A percentile compares a stretch with the other conserved stretches of the same genome.
Conservation (phyloP, 2,113 vertebrate species). For the Callithrix jacchus region DNA sequence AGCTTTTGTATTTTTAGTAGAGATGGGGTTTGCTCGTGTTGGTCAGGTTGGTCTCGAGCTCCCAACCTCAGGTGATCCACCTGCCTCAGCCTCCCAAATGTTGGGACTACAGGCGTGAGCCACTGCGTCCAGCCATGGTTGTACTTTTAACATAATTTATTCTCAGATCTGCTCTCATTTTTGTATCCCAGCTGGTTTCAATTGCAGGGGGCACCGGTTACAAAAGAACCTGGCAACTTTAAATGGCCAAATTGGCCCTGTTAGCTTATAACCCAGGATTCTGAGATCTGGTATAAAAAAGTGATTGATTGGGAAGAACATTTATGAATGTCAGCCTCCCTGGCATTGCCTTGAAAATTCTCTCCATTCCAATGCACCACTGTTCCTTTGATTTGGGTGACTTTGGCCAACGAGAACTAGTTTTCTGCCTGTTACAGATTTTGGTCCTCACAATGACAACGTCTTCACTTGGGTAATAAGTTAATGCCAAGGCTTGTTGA, state of each 20-base stretch:
- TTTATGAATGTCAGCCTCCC: slow-evolving; percentile 16
- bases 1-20: too few species aligned
- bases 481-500: background rate
- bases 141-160: background rate
- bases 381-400: background rate
- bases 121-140: background rate
- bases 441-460: background rate
- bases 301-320: background rate
- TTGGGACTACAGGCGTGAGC: too few species aligned
- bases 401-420: background rate
- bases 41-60: too few species aligned
- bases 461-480: background rate
- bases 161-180: background rate
- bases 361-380: background rate
- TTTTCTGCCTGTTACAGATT: background rate
- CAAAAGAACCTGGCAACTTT: background rate
- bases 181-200: background rate
- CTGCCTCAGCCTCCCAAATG: too few species aligned
- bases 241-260: background rate
- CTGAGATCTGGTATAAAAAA: slow-evolving; percentile 38
- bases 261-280: background rate
- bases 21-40: too few species aligned
- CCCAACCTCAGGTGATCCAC: too few species aligned
- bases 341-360: background rate
- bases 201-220: background rate